These are phyloP conservation scores for Ctena decussata DNA, from an alignment of 2,888 invertebrate species.

Conservation along the genomic window DNA sequence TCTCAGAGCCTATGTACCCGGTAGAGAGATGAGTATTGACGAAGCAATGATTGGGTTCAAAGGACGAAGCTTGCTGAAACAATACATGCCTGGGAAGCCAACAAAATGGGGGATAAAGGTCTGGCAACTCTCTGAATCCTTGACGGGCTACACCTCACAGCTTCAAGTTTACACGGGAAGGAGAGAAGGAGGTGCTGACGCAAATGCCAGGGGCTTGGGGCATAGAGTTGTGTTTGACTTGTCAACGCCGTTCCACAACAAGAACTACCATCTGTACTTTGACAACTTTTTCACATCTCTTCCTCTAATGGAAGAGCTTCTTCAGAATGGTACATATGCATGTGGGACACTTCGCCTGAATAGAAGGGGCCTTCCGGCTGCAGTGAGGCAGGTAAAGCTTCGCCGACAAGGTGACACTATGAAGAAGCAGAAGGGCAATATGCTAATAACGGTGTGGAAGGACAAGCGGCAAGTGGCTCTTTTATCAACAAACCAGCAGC, in stretches of 20 bases:
- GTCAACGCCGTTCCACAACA: neutral
- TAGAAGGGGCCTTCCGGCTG: constrained; percentile 28
- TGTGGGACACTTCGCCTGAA: constrained; percentile 46
- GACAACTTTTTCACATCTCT: too few relatives aligned
- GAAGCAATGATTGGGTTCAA: constrained; percentile 55
- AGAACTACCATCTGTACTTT: constrained; percentile 15
- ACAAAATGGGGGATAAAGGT: constrained; percentile 55
- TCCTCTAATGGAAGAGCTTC: constrained; percentile 25
- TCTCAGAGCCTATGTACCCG: constrained; percentile 32
- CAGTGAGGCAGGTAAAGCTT: constrained; percentile 11
- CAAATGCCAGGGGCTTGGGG: constrained; percentile 20
- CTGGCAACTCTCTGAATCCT: constrained; percentile 33
- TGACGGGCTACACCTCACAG: constrained; percentile 32
- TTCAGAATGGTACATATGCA: neutral
- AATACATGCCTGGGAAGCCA: constrained; percentile 40
- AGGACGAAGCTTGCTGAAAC: constrained; percentile 30
- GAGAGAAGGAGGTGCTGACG: too few relatives aligned
- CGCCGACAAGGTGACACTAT: constrained; percentile 3
- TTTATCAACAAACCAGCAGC: constrained; percentile 13
- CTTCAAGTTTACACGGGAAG: constrained; percentile 32
- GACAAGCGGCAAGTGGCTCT: constrained; percentile 23
- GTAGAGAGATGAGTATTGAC: constrained; percentile 34
- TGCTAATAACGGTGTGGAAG: constrained; percentile 32
- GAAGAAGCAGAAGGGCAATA: constrained; percentile 21
- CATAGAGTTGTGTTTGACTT: constrained; percentile 43